Evolutionary conservation across 2,797 vertebrate genomes (phyloP), one percentile per base, ranked within the genome.

Genomic region (Enteromius trimaculatus): DNA sequence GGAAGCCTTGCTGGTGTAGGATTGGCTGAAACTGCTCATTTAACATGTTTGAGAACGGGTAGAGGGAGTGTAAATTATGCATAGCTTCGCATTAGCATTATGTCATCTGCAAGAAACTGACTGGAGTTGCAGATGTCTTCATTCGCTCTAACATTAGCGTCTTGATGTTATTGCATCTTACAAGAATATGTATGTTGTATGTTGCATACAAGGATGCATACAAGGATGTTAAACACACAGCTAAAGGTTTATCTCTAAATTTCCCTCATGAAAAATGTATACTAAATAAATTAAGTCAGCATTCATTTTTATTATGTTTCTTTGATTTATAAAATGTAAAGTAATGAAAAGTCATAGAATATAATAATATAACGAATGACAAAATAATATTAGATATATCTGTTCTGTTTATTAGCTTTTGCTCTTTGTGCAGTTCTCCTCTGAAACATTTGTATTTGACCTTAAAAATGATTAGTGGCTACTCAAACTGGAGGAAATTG

Each of bases 41-140:
- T 82, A 74, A 74, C 68, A 71, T 70, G 72, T 80, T 42, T 31
- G 49, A 74, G 72, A 80, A 44, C 16, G 58, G 55, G 85, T 68
- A 53, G 39, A 74, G 47, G 55, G 58, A 31, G 47, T 66, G 77
- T 81, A 81, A 86, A 84, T 86, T 78, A 84, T 84, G 79, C 82
- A 71, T 58, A 72, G 62, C 23, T 65, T n/a, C 37, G 6, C 79
- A 84, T 87, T 84, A 78, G 53, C 81, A 81, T 84, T 69, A 77
- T 84, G 74, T 49, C 68, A 68, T 76, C 65, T 77, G 60, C 29
- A 55, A 51, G 58, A 84, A 39, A 51, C 68, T 79, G 82, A 69
- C 70, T 83, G 29, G 58, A 71, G 58, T 60, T 76, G 70, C 51
- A 17, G 69, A 84, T 66, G 49, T 75, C 77, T 80, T 83, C 29